These are phyloP conservation scores for Melanaphis sacchari DNA, from an alignment of 1,140 invertebrate genomes.

Conservation along the genomic window DNA sequence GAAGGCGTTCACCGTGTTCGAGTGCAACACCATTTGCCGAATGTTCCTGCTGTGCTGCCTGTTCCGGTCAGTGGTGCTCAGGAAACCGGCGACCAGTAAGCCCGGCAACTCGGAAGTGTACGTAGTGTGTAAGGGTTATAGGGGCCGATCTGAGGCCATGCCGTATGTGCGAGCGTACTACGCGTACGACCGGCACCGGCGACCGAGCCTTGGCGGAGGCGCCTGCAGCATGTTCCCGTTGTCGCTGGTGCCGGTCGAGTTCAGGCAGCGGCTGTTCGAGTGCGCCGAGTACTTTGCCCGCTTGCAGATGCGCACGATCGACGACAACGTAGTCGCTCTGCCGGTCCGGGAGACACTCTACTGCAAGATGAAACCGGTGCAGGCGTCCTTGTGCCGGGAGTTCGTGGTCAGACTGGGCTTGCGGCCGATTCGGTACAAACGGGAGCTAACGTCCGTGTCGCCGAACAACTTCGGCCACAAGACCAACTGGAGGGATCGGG, in stretches of 20 bases:
- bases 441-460: background rate
- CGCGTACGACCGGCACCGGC: background rate
- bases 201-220: background rate
- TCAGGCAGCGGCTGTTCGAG: background rate
- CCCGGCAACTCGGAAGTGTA: slow-evolving; percentile 95
- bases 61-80: slow-evolving; percentile 77
- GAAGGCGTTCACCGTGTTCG: slow-evolving; percentile 94
- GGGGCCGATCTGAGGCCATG: slow-evolving; percentile 54
- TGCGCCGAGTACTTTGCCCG: background rate
- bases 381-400: background rate
- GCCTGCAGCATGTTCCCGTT: background rate
- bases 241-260: background rate
- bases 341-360: background rate
- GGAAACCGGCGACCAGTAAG: slow-evolving; percentile 91
- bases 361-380: background rate
- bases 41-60: slow-evolving; percentile 80
- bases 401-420: background rate
- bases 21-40: slow-evolving; percentile 78
- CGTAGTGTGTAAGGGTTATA: slow-evolving; percentile 77
- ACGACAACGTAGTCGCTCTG: background rate
- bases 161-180: slow-evolving; percentile 14
- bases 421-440: background rate
- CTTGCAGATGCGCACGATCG: slow-evolving; percentile 1
- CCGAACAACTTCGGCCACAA: background rate
- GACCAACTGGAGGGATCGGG: background rate